Evolutionary conservation across 2,797 vertebrate species (phyloP).

Genomic region (Chelidonichthys spinosus): DNA sequence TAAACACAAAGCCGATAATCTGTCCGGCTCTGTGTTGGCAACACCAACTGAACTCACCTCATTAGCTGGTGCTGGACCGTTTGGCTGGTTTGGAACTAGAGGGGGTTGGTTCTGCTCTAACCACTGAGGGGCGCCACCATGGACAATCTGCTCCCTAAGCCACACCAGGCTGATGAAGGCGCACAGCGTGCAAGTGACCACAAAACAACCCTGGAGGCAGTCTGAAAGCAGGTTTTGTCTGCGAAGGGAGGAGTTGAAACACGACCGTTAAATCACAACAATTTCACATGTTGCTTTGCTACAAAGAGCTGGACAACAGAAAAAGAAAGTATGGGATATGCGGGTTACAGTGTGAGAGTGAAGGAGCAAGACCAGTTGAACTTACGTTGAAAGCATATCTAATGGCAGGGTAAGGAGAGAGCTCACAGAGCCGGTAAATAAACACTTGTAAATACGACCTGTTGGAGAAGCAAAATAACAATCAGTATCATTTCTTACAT

Average conservation of each 20-base stretch:
- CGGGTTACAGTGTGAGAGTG: neutral
- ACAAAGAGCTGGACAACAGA: neutral
- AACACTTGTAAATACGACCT: constrained; percentile 99
- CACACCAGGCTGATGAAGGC: constrained; percentile 98
- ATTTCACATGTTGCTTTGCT: neutral
- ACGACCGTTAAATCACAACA: neutral
- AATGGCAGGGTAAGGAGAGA: constrained; percentile 96
- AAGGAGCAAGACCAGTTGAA: constrained; percentile 47
- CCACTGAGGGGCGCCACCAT: constrained; percentile 96
- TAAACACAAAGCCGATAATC: constrained; percentile 9
- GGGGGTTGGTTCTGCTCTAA: constrained; percentile 93
- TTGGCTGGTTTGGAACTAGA: constrained; percentile 83
- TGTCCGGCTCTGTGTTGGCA: neutral
- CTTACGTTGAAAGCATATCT: constrained; percentile 99
- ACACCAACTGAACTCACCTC: constrained; percentile 82
- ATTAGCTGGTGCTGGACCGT: constrained; percentile 87
- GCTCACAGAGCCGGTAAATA: constrained; percentile 99
- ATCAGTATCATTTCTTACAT: neutral
- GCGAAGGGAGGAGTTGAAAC: constrained; percentile 47
- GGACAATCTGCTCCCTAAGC: constrained; percentile 97
- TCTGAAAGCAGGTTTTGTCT: constrained; percentile 97
- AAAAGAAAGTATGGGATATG: neutral
- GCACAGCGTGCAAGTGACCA: constrained; percentile 96
- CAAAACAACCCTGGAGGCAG: constrained; percentile 97
- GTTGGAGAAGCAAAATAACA: constrained; percentile 33